Evolutionary conservation across 2,797 vertebrate genomes (phyloP).

Genomic region (Periophthalmus magnuspinnatus): DNA sequence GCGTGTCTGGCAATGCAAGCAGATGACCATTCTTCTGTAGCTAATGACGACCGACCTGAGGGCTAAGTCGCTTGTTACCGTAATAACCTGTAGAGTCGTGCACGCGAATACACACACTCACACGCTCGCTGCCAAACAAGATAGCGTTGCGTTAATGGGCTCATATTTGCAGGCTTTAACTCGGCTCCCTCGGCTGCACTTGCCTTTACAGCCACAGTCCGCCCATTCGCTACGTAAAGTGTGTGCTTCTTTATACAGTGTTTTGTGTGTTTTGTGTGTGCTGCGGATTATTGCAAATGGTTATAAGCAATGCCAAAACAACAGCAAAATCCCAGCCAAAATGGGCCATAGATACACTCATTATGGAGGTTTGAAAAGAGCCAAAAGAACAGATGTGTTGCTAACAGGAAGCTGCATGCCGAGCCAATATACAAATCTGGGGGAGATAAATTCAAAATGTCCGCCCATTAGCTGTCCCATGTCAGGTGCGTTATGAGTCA

Average conservation of each 20-base stretch:
- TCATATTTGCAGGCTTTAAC: slow-evolving; percentile 58
- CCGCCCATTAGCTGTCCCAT: neutral
- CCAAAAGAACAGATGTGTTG: slow-evolving; percentile 52
- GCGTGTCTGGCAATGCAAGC: slow-evolving; percentile 29
- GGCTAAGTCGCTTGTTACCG: slow-evolving; percentile 66
- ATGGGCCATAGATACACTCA: slow-evolving; percentile 29
- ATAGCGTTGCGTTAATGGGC: slow-evolving; percentile 62
- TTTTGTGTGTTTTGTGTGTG: slow-evolving; percentile 30
- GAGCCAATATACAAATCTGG: slow-evolving; percentile 20
- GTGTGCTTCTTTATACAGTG: slow-evolving; percentile 4
- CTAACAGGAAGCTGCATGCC: slow-evolving; percentile 15
- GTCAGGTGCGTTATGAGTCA: slow-evolving; percentile 26
- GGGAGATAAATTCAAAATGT: slow-evolving; percentile 15
- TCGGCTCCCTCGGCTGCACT: slow-evolving; percentile 60
- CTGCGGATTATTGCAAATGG: slow-evolving; percentile 37
- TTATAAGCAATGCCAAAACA: slow-evolving; percentile 40
- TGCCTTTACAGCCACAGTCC: slow-evolving; percentile 42
- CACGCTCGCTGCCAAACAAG: slow-evolving; percentile 35
- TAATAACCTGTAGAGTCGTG: slow-evolving; percentile 59
- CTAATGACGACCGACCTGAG: slow-evolving; percentile 61
- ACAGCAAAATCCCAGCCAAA: slow-evolving; percentile 25
- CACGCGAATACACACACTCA: slow-evolving; percentile 13
- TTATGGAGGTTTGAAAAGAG: slow-evolving; percentile 27
- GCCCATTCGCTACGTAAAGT: slow-evolving; percentile 50
- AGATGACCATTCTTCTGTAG: slow-evolving; percentile 50